Base-by-base conservation (phyloP, 2,113 vertebrate species). In the Alexandromys fortis region DNA sequence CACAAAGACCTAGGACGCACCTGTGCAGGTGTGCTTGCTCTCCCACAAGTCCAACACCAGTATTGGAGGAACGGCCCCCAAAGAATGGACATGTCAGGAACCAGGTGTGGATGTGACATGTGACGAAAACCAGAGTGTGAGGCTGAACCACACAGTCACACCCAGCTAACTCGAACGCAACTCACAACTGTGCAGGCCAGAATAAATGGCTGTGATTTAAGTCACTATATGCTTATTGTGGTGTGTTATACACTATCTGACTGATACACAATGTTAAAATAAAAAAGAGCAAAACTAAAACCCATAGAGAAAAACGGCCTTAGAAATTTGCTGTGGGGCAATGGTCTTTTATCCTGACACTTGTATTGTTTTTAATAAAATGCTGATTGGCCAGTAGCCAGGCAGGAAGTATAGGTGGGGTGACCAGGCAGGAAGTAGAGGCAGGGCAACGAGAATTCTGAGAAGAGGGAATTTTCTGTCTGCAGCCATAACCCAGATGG, bases 191-290 rank as follows among this genome's bases (percentile, higher is more conserved):
- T 68, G 28, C 61, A n/a, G 19, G 12, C 52, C 8, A 92, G 30
- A 93, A 89, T 86, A 68, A 87, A 87, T 52, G 10, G 78, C 11
- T 83, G n/a, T 67, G 91, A 68, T 75, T 93, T 96, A 85, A 94
- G 55, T 2, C 26, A 75, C 11, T 75, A 3, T 55, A 6, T 72
- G 26, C 58, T 68, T 82, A 19, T 45, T 26, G 75, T 81, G 21
- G 10, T 88, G 78, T 89, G 28, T 52, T 90, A 94, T 7, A 82
- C 22, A 94, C 70, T 38, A 91, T 21, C 58, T 89, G n/a, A 83
- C 33, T 76, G 12, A 63, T 42, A 42, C 1, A 42, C 58, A 63
- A 61, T 42, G 6, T 13, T 24, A 22, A 35, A 49, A 81, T 26
- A 58, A 16, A 24, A 16, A 24, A 21, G 21, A 49, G 35, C 24